Base-by-base conservation (phyloP, 2,113 vertebrate species). In the Galeopterus variegatus region DNA sequence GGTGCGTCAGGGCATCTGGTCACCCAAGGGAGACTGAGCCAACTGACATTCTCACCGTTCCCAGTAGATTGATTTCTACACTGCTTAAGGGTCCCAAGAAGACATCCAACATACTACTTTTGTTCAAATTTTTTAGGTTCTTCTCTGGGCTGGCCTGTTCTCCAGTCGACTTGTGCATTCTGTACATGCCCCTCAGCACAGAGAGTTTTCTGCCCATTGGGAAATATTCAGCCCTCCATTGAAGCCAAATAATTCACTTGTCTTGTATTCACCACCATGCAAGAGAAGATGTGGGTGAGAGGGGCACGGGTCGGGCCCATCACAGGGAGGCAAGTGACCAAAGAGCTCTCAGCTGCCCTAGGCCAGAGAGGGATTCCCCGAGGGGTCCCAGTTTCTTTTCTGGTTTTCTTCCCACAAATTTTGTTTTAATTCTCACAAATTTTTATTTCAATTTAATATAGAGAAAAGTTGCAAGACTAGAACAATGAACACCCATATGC, bases 291-390 rank as follows among this genome's bases (percentile, higher is more conserved):
- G 11, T 18, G 28, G 19, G 19, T 24, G 72, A 75, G 19, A 36
- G 4, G 3, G 65, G 10, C 28, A 36, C 50, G 45, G 48, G 6
- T 52, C 19, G 48, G 88, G 64, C 21, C 69, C 33, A 4, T 26
- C 18, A 28, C 26, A 14, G 72, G 73, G 17, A 48, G 48, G 24
- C 28, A 18, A 26, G 62, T 14, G 31, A 9, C 36, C 82, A 14
- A 1, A 1, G n/a, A 21, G 36, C 5, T 56, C 8, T 14, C 12
- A 1, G 14, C 50, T 31, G 13, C 62, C 6, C 26, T 13, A 28
- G 19, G 45, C 18, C 54, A 54, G 41, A 64, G 72, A 73, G 21
- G 5, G 18, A 36, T 60, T 24, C 33, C 70, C 62, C 26, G 14
- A 72, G 62, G 79, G 45, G 58, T 75, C 45, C 80, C 26, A 13